These are phyloP conservation scores for Platanista minor DNA, from an alignment of 2,113 vertebrate genomes.

Conservation along the genomic window DNA sequence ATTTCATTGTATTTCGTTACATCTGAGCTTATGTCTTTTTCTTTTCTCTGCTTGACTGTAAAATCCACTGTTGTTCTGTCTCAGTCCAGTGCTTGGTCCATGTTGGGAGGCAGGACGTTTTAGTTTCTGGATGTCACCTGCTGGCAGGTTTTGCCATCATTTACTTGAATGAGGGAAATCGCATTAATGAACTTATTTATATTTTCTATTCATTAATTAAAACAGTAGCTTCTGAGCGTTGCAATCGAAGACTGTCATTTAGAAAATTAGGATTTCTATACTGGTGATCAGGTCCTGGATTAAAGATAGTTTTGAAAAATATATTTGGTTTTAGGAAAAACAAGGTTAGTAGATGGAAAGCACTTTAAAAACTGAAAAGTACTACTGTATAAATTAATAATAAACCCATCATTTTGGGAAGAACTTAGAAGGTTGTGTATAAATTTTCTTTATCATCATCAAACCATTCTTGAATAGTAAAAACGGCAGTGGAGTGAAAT, in stretches of 20 bases:
- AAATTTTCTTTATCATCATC: not conserved
- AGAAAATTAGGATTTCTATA: not conserved
- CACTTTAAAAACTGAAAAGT: not conserved
- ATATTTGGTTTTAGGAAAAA: not conserved
- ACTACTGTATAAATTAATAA: not conserved
- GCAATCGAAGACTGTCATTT: not conserved
- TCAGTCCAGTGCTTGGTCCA: not conserved
- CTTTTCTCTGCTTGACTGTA: not conserved
- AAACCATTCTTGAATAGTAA: not conserved
- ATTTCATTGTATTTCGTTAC: not conserved
- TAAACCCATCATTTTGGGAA: not conserved
- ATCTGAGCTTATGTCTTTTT: not conserved
- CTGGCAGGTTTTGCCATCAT: not conserved
- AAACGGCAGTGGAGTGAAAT: not conserved
- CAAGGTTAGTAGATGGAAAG: not conserved
- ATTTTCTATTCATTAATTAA: not conserved
- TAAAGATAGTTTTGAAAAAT: not conserved
- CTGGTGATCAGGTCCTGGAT: not conserved
- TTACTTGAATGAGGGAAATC: not conserved
- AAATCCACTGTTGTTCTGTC: not conserved
- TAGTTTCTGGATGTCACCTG: not conserved
- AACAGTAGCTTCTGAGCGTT: not conserved
- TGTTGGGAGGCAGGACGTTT: not conserved
- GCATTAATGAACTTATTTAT: not conserved
- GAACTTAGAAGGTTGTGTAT: not conserved